These are phyloP conservation scores for Trisateles emortualis DNA, from an alignment of 2,888 invertebrate genomes.

Conservation along the genomic window DNA sequence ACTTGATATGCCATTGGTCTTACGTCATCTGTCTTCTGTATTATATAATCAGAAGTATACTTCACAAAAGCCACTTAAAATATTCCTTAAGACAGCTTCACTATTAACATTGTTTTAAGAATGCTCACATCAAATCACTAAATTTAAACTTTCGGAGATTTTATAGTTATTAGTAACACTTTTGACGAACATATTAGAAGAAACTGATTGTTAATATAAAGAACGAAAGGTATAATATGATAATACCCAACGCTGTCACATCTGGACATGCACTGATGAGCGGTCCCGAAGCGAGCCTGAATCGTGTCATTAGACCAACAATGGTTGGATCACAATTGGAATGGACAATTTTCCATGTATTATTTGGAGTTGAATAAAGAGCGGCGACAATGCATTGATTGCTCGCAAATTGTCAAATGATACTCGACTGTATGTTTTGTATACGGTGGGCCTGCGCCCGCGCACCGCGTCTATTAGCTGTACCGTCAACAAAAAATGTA, in stretches of 20 bases:
- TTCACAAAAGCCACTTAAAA: constrained; percentile 1
- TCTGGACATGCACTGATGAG: constrained; percentile 72
- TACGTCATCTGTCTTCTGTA: constrained; percentile 31
- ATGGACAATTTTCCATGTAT: constrained; percentile 86
- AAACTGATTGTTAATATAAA: constrained; percentile 13
- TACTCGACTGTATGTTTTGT: constrained; percentile 83
- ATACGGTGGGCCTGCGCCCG: constrained; percentile 70
- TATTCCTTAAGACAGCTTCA: background rate
- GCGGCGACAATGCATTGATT: constrained; percentile 86
- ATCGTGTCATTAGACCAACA: constrained; percentile 84
- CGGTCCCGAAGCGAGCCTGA: constrained; percentile 74
- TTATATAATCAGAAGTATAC: background rate
- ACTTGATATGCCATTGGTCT: constrained; percentile 71
- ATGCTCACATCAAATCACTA: constrained; percentile 16
- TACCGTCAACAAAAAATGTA: constrained; percentile 39
- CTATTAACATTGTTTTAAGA: background rate
- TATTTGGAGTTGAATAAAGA: constrained; percentile 86
- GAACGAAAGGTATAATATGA: constrained; percentile 18
- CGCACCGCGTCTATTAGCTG: constrained; percentile 69
- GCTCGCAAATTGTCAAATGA: constrained; percentile 87
- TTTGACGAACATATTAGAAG: constrained; percentile 18
- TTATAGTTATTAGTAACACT: background rate
- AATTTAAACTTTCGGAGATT: background rate
- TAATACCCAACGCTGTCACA: constrained; percentile 60
- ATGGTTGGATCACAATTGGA: constrained; percentile 77